Evolutionary conservation across 2,888 invertebrate species (phyloP).

Genomic region (Hydraecia micacea): DNA sequence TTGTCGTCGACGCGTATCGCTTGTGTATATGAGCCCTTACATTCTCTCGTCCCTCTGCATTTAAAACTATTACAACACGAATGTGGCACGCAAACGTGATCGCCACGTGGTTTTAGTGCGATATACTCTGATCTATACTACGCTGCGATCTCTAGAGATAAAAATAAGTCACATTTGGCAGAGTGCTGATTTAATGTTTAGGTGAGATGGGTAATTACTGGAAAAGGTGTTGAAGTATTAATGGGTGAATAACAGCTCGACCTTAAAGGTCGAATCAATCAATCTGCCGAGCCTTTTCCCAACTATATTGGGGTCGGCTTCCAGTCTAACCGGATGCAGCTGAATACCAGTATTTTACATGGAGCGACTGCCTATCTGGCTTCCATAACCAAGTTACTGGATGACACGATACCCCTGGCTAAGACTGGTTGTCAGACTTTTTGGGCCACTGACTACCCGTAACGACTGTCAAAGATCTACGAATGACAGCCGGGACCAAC

Average conservation of each 20-base stretch:
- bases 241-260: not conserved
- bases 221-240: constrained; percentile 22
- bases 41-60: not conserved
- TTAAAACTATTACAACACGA: constrained; percentile 35
- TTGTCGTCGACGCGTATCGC: not conserved
- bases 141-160: constrained; percentile 9
- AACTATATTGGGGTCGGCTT: not conserved
- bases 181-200: constrained; percentile 1
- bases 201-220: constrained; percentile 13
- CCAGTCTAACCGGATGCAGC: not conserved
- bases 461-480: no score
- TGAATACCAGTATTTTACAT: not conserved
- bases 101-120: constrained; percentile 34
- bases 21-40: not conserved
- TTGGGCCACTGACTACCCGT: no score
- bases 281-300: not conserved
- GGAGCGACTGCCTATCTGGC: not conserved
- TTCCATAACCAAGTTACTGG: not conserved
- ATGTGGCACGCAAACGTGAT: not conserved
- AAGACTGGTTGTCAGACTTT: not conserved
- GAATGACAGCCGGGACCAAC: no score
- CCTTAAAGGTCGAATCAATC: not conserved
- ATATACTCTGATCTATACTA: constrained; percentile 4
- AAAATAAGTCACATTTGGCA: constrained; percentile 52
- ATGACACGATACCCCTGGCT: not conserved